phyloP scores from a whole-genome alignment of 2,888 invertebrate genomes.

The Sinentomon sp. region DNA sequence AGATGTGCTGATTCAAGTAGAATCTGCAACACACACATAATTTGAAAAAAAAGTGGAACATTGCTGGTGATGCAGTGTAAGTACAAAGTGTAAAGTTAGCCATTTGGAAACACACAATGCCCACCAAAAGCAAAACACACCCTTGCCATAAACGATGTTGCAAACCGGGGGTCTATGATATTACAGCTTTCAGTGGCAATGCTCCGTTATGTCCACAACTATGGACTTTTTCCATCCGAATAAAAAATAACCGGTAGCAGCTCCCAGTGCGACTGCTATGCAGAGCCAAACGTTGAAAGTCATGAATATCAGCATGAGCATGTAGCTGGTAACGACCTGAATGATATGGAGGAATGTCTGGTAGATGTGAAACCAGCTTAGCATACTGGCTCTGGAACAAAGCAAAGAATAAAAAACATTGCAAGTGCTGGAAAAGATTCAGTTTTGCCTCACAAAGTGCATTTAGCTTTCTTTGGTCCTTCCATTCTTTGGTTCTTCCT shows the following conservation, averaged over 20 bases:
- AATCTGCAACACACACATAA: too few species aligned
- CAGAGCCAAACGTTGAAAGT: conserved; percentile 88
- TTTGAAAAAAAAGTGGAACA: too few species aligned
- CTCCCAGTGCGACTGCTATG: conserved; percentile 59
- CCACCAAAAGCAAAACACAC: too few species aligned
- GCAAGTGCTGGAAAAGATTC: background rate
- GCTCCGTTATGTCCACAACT: conserved; percentile 78
- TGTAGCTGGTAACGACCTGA: conserved; percentile 70
- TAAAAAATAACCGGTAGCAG: conserved; percentile 71
- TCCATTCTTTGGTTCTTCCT: too few species aligned
- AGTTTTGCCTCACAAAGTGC: conserved; percentile 1
- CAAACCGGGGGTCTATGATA: too few species aligned
- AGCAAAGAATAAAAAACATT: conserved; percentile 12
- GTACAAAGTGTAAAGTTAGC: too few species aligned
- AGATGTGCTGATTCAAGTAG: too few species aligned
- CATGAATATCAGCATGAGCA: conserved; percentile 90
- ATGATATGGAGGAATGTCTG: conserved; percentile 69
- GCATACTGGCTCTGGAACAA: conserved; percentile 45
- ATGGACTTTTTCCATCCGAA: conserved; percentile 89
- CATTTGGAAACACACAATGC: too few species aligned
- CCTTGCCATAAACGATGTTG: too few species aligned
- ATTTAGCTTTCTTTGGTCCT: too few species aligned
- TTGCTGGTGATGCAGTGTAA: too few species aligned
- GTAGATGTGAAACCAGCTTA: conserved; percentile 50
- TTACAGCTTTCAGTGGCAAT: conserved; percentile 64